These are phyloP conservation scores for Caenorhabditis latens DNA, from an alignment of 1,140 invertebrate species.

Conservation along the genomic window DNA sequence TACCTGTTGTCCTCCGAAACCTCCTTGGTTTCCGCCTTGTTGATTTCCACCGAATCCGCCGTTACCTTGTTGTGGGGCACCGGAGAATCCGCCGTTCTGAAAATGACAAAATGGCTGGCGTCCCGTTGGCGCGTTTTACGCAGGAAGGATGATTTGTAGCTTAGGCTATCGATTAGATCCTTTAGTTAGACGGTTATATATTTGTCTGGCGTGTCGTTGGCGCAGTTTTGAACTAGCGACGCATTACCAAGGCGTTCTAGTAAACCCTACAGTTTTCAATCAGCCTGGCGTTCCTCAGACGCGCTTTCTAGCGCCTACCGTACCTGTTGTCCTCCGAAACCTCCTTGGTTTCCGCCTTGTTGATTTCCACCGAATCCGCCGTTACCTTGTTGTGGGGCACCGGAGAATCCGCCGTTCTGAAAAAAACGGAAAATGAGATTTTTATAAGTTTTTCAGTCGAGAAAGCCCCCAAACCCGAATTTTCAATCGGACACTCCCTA, in stretches of 20 bases:
- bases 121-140: too few relatives aligned
- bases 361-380: background rate
- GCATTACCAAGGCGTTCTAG: background rate
- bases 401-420: conserved; percentile 3
- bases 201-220: background rate
- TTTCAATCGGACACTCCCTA: too few relatives aligned
- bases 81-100: conserved; percentile 12
- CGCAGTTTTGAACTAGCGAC: too few relatives aligned
- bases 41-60: conserved; percentile 26
- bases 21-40: background rate
- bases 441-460: too few relatives aligned
- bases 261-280: background rate
- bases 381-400: too few relatives aligned
- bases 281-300: background rate
- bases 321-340: conserved; percentile 3
- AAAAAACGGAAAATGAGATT: too few relatives aligned
- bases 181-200: too few relatives aligned
- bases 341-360: background rate
- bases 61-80: background rate
- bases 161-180: too few relatives aligned
- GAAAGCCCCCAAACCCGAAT: too few relatives aligned
- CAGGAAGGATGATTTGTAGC: too few relatives aligned
- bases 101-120: too few relatives aligned
- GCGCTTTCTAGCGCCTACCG: background rate
- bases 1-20: background rate